These are phyloP conservation scores for Heliconius hermathena DNA, from an alignment of 1,140 invertebrate genomes.

Conservation along the genomic window DNA sequence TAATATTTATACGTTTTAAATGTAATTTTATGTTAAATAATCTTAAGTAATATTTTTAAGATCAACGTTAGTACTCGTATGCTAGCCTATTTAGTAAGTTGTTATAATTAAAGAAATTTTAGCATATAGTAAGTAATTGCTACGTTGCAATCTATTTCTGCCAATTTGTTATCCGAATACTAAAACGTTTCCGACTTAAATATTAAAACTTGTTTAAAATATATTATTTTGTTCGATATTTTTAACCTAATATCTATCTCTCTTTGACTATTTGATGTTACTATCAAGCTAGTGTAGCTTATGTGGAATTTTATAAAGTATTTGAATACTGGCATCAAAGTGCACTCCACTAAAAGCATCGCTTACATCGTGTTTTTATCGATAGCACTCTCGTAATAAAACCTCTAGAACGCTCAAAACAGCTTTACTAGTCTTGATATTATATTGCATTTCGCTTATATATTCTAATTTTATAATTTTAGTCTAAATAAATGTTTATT, in stretches of 20 bases:
- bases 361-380: constrained; percentile 46
- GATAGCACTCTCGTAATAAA: constrained; percentile 41
- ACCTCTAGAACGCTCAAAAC: constrained; percentile 16
- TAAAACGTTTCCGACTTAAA: neutral
- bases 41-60: too few species aligned
- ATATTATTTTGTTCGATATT: neutral
- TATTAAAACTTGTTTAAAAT: neutral
- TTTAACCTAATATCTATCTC: constrained; percentile 11
- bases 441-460: neutral
- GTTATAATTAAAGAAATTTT: too few species aligned
- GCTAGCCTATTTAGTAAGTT: too few species aligned
- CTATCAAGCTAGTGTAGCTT: neutral
- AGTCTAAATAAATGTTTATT: too few species aligned
- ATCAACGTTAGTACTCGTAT: too few species aligned
- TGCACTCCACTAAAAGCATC: constrained; percentile 48
- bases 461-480: neutral
- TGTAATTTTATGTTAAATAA: neutral
- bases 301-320: constrained; percentile 46
- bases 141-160: too few species aligned
- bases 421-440: constrained; percentile 1
- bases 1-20: too few species aligned
- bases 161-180: too few species aligned
- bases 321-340: constrained; percentile 53
- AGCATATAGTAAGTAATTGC: too few species aligned
- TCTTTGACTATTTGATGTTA: constrained; percentile 17